Evolutionary conservation across 1,140 invertebrate genomes (phyloP).

Genomic region (Macrobrachium rosenbergii): DNA sequence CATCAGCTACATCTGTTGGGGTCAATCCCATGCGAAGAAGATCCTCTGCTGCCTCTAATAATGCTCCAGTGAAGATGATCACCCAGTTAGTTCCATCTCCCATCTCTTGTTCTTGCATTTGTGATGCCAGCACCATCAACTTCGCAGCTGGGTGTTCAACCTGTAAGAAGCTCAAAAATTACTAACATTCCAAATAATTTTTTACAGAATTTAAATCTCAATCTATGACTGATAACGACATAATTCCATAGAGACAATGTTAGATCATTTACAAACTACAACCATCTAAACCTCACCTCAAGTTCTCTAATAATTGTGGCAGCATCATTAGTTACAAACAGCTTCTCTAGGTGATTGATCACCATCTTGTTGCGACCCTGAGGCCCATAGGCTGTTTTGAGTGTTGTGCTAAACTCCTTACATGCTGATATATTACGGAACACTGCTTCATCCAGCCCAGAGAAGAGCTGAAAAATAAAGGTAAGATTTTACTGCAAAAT

Average conservation of each 20-base stretch:
- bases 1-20: conserved; percentile 93
- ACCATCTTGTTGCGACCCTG: conserved; percentile 99
- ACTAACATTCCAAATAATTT: conserved; percentile 10
- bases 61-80: conserved; percentile 91
- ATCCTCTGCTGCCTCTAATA: conserved; percentile 93
- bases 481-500: background rate
- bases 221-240: no score
- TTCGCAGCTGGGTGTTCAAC: conserved; percentile 99
- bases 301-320: conserved; percentile 97
- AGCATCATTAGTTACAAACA: conserved; percentile 99
- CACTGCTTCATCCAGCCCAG: conserved; percentile 97
- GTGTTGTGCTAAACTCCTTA: conserved; percentile 93
- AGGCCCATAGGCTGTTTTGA: conserved; percentile 96
- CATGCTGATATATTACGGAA: conserved; percentile 95
- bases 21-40: conserved; percentile 94
- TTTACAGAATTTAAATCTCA: no score
- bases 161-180: conserved; percentile 68
- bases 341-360: conserved; percentile 98
- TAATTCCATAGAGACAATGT: no score
- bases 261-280: no score
- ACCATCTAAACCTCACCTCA: conserved; percentile 75
- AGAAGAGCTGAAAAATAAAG: conserved; percentile 84
- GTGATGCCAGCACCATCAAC: conserved; percentile 92
- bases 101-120: conserved; percentile 99
- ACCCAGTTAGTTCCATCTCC: conserved; percentile 99